phyloP scores from a whole-genome alignment of 2,113 vertebrate genomes.

The Bubalus kerabau region DNA sequence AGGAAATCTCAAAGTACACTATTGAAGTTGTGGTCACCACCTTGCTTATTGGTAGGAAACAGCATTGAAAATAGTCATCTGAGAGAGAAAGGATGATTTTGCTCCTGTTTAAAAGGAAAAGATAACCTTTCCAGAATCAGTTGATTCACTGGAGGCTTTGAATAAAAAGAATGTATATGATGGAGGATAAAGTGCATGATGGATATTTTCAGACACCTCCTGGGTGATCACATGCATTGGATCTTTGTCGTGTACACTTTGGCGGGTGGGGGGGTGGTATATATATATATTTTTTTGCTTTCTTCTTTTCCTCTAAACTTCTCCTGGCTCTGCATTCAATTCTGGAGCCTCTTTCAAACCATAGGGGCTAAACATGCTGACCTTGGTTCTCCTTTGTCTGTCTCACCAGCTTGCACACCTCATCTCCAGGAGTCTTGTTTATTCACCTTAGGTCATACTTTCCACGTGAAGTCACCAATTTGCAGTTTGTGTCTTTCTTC shows the following conservation, averaged over 20 bases:
- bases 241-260: background rate
- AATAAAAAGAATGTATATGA: background rate
- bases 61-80: background rate
- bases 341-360: background rate
- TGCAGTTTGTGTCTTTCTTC: conserved; percentile 75
- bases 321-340: background rate
- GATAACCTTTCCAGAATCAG: background rate
- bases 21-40: background rate
- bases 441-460: conserved; percentile 76
- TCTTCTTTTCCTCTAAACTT: background rate
- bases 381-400: conserved; percentile 65
- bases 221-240: background rate
- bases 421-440: conserved; percentile 71
- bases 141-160: background rate
- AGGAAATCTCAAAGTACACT: background rate
- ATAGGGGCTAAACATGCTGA: background rate
- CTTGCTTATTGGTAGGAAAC: background rate
- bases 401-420: conserved; percentile 72
- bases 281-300: background rate
- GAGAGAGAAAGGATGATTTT: background rate
- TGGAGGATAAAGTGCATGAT: background rate
- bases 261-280: background rate
- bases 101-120: background rate
- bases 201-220: background rate
- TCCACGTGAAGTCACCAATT: conserved; percentile 78